A percentile compares a stretch with the other conserved stretches of the same genome.
These are phyloP conservation scores for Myotis davidii DNA, from an alignment of 2,113 vertebrate species.

Conservation along the genomic window DNA sequence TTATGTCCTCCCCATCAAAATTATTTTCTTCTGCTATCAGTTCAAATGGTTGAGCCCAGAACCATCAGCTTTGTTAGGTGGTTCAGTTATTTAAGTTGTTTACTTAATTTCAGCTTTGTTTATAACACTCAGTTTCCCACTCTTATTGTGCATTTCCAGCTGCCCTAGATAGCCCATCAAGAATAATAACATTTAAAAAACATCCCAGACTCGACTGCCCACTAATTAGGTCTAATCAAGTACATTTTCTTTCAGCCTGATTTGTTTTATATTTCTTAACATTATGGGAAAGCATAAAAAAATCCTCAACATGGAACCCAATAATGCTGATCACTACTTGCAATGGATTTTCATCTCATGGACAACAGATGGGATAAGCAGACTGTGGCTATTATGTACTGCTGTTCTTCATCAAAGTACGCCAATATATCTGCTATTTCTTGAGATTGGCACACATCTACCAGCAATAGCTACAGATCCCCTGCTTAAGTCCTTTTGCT, in stretches of 20 bases:
- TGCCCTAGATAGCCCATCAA: neutral
- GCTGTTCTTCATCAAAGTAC: neutral
- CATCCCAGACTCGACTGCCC: neutral
- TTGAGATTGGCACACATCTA: neutral
- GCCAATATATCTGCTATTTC: neutral
- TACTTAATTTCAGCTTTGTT: neutral
- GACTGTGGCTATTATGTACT: neutral
- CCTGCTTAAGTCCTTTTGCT: neutral
- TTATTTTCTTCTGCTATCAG: neutral
- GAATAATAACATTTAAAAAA: neutral
- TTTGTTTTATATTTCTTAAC: conserved; percentile 21
- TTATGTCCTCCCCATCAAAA: neutral
- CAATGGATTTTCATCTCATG: neutral
- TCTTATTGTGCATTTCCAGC: neutral
- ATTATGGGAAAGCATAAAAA: neutral
- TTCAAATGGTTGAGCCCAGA: neutral
- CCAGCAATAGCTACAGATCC: neutral
- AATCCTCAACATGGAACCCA: neutral
- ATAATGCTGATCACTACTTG: neutral
- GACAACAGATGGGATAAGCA: neutral
- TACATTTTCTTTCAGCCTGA: neutral
- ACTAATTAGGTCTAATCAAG: conserved; percentile 10
- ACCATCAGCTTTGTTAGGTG: neutral
- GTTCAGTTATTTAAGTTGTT: conserved; percentile 6
- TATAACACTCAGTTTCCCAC: neutral